Conservation (phyloP, 1,140 invertebrate genomes). For the Delia radicum region DNA sequence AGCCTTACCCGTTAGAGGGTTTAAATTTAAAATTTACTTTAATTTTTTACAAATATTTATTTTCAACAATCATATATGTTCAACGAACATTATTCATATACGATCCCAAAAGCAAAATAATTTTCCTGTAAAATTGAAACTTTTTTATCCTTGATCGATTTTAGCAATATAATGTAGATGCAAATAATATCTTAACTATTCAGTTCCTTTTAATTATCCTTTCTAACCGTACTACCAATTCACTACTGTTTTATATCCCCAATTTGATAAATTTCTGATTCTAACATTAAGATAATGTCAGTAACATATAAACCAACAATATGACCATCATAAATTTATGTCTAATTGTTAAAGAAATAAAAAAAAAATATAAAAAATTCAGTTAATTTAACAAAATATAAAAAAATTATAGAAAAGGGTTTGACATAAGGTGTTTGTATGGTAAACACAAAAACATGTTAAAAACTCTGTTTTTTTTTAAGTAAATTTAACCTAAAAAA, state of each 20-base stretch:
- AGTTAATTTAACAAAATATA: neutral
- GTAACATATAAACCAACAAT: constrained; percentile 6
- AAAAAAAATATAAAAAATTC: neutral
- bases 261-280: neutral
- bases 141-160: no score
- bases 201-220: no score
- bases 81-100: no score
- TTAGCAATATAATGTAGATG: no score
- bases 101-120: no score
- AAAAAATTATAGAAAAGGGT: neutral
- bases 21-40: no score
- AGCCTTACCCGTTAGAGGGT: no score
- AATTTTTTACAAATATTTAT: no score
- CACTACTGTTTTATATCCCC: neutral
- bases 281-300: constrained; percentile 1
- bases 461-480: neutral
- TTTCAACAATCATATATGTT: no score
- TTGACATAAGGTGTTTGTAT: constrained; percentile 5
- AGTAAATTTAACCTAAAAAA: constrained; percentile 11
- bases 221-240: no score
- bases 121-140: no score
- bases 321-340: constrained; percentile 3
- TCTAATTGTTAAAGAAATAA: neutral
- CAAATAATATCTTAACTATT: no score
- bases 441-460: neutral